A percentile compares a stretch with the other conserved stretches of the same genome.
Evolutionary conservation across 1,140 invertebrate species (phyloP).

Genomic region (Zaprionus lachaisei): DNA sequence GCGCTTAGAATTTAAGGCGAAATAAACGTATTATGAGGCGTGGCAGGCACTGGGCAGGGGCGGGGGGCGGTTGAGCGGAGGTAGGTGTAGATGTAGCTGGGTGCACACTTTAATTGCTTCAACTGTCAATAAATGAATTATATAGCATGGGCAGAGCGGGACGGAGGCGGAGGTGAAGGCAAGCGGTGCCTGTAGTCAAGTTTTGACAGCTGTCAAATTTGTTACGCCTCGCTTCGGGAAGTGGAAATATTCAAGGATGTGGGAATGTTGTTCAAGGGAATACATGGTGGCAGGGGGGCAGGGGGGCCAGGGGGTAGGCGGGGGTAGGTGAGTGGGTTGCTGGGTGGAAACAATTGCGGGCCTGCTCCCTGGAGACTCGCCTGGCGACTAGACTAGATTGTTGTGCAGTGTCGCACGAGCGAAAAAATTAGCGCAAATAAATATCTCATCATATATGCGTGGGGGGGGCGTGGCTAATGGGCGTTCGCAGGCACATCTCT

Average conservation of each 20-base stretch:
- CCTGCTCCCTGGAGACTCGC: slow-evolving; percentile 14
- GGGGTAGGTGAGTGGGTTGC: background rate
- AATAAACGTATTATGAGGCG: slow-evolving; percentile 44
- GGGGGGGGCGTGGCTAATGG: background rate
- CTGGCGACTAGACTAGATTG: background rate
- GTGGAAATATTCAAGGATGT: slow-evolving; percentile 12
- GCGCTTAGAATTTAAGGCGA: slow-evolving; percentile 32
- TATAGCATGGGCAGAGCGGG: slow-evolving; percentile 16
- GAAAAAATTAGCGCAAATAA: slow-evolving; percentile 53
- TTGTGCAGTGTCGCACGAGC: slow-evolving; percentile 9
- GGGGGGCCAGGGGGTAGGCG: background rate
- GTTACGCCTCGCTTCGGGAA: slow-evolving; percentile 27
- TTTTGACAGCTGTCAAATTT: slow-evolving; percentile 75
- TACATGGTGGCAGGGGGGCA: no score
- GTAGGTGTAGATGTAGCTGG: background rate
- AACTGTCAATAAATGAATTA: slow-evolving; percentile 75
- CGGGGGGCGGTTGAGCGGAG: background rate
- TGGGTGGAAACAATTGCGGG: slow-evolving; percentile 35
- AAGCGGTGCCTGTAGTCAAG: slow-evolving; percentile 43
- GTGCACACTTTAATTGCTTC: slow-evolving; percentile 68
- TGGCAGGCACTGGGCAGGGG: background rate
- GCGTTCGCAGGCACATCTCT: background rate
- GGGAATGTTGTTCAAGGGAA: background rate
- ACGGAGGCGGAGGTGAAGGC: background rate
- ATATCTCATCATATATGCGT: slow-evolving; percentile 39